A percentile compares a stretch with the other conserved stretches of the same genome.
phyloP scores from a whole-genome alignment of 1,140 invertebrate genomes.

The Drosophila melanica region DNA sequence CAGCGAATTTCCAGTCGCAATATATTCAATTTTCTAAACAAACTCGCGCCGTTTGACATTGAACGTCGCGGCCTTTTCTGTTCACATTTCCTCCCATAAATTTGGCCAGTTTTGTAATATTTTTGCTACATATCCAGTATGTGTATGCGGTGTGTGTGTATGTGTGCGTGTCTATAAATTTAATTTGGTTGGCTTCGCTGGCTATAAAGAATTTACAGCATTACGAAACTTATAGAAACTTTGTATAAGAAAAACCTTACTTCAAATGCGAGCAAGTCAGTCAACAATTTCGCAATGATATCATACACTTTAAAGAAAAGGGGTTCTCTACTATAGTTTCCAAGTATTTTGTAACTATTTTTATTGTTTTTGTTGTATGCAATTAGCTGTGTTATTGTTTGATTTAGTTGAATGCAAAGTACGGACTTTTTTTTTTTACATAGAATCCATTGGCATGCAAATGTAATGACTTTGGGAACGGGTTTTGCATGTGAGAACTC shows the following conservation, averaged over 20 bases:
- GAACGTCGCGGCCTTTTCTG: constrained; percentile 50
- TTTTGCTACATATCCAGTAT: constrained; percentile 25
- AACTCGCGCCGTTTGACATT: constrained; percentile 67
- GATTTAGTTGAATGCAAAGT: constrained; percentile 49
- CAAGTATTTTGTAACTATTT: constrained; percentile 19
- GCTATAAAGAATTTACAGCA: constrained; percentile 39
- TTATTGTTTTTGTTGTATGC: constrained; percentile 33
- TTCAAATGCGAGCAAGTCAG: constrained; percentile 14
- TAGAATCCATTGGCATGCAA: constrained; percentile 46
- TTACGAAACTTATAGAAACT: constrained; percentile 29
- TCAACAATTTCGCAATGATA: constrained; percentile 61
- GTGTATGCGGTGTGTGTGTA: not conserved
- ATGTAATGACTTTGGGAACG: constrained; percentile 39
- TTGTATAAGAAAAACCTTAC: constrained; percentile 9
- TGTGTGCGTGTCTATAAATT: constrained; percentile 34
- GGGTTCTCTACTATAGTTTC: not conserved
- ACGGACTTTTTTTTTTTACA: constrained; percentile 34
- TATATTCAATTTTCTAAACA: constrained; percentile 50
- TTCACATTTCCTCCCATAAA: constrained; percentile 68
- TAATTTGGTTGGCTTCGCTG: constrained; percentile 52
- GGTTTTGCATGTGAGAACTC: constrained; percentile 19
- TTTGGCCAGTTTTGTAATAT: constrained; percentile 73
- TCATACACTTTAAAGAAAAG: constrained; percentile 31
- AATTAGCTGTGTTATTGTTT: constrained; percentile 63
- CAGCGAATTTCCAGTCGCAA: constrained; percentile 20